Conservation (phyloP, 2,113 vertebrate genomes). For the Apodemus sylvaticus region DNA sequence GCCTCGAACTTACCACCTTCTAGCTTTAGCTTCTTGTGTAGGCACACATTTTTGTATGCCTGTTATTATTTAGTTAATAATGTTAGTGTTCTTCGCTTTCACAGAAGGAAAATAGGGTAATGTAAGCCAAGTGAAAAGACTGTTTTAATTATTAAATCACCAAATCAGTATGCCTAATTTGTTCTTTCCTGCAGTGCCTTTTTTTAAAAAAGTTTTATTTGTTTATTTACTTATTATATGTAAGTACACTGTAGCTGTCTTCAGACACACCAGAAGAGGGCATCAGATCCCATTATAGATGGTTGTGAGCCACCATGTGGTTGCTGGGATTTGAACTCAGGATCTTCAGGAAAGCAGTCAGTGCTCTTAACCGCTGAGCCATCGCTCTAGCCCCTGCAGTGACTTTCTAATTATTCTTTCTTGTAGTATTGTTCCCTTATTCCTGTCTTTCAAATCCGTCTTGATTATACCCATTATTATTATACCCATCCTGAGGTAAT, state of each 20-base stretch:
- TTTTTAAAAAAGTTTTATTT: too few relatives aligned
- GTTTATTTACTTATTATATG: too few relatives aligned
- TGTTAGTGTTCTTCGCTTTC: neutral
- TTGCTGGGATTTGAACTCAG: too few relatives aligned
- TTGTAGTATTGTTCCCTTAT: slow-evolving; percentile 10
- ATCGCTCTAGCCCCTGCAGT: too few relatives aligned
- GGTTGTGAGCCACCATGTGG: too few relatives aligned
- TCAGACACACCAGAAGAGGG: too few relatives aligned
- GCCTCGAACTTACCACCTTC: neutral
- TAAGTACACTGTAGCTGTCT: too few relatives aligned
- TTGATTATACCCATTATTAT: neutral
- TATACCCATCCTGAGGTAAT: neutral
- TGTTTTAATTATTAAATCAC: neutral
- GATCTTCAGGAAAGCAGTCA: too few relatives aligned
- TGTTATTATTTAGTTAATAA: neutral
- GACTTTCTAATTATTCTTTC: neutral
- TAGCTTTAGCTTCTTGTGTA: neutral
- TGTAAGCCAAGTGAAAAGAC: neutral
- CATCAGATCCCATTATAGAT: too few relatives aligned
- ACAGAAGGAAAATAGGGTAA: neutral
- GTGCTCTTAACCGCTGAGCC: too few relatives aligned
- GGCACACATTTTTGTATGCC: neutral
- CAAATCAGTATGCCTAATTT: slow-evolving; percentile 18
- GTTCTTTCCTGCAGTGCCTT: slow-evolving; percentile 12
- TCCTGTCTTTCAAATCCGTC: neutral